Evolutionary conservation across 2,113 vertebrate genomes (phyloP).

Genomic region (Platichthys flesus): DNA sequence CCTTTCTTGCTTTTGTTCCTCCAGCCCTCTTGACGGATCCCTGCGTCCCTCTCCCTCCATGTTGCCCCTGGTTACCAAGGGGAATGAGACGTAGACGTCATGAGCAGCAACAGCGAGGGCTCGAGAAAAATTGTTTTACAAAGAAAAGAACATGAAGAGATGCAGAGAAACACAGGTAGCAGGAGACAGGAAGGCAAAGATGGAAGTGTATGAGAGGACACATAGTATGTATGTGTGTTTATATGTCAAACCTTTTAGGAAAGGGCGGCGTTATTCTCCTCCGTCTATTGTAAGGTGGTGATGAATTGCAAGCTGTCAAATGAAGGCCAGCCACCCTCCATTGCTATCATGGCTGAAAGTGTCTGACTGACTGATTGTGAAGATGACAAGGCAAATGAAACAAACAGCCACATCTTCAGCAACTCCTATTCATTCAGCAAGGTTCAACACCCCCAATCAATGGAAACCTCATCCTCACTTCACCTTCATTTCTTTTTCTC

Average conservation of each 20-base stretch:
- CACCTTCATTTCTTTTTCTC: neutral
- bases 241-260: constrained; percentile 3
- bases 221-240: constrained; percentile 2
- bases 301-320: constrained; percentile 44
- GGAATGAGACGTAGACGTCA: constrained; percentile 74
- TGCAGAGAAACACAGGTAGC: constrained; percentile 2
- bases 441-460: neutral
- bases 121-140: constrained; percentile 42
- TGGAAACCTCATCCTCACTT: neutral
- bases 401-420: neutral
- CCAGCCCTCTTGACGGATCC: constrained; percentile 67
- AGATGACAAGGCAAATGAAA: neutral
- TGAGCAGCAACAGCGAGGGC: constrained; percentile 33
- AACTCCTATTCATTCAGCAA: neutral
- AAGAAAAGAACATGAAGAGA: constrained; percentile 27
- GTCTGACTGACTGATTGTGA: constrained; percentile 27
- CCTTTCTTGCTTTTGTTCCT: constrained; percentile 67
- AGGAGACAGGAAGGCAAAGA: neutral
- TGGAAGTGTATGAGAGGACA: neutral
- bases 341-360: constrained; percentile 20
- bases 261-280: neutral
- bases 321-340: constrained; percentile 23
- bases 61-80: constrained; percentile 83
- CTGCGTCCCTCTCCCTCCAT: constrained; percentile 74
- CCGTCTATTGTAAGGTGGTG: constrained; percentile 41